Percentiles rank a stretch among this genome's conserved stretches.
phyloP scores from a whole-genome alignment of 2,888 invertebrate species.

The Melangyna quadrimaculata region DNA sequence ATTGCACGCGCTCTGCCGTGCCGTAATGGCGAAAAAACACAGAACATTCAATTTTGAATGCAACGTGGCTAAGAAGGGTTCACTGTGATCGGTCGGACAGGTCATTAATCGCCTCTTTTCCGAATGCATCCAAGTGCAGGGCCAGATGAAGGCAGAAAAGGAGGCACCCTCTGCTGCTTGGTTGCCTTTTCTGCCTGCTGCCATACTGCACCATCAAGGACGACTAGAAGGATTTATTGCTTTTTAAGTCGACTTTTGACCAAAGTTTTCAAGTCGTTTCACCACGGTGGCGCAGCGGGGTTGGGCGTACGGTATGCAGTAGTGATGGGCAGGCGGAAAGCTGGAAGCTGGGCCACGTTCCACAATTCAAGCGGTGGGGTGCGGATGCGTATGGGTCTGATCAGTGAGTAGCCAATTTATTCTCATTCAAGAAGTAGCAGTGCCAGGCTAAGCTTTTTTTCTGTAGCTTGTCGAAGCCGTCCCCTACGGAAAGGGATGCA shows the following conservation, averaged over 20 bases:
- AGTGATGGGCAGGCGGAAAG: not conserved
- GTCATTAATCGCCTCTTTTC: conserved; percentile 54
- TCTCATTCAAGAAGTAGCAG: conserved; percentile 45
- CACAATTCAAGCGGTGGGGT: conserved; percentile 10
- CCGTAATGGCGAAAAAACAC: conserved; percentile 18
- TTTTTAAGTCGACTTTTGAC: conserved; percentile 73
- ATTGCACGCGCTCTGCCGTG: conserved; percentile 2
- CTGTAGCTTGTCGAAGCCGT: not conserved
- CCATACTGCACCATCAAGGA: conserved; percentile 28
- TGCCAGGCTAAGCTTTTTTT: conserved; percentile 2
- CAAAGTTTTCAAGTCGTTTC: conserved; percentile 72
- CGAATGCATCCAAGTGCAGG: conserved; percentile 32
- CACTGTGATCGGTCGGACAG: conserved; percentile 61
- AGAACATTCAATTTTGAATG: conserved; percentile 51
- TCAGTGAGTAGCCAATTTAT: conserved; percentile 64
- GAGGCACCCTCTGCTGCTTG: not conserved
- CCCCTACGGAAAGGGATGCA: conserved; percentile 22
- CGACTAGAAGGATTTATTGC: conserved; percentile 68
- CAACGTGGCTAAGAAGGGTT: conserved; percentile 64
- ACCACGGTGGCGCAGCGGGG: too few relatives aligned
- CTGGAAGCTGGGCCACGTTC: not conserved
- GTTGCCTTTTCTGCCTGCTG: not conserved
- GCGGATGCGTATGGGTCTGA: conserved; percentile 42
- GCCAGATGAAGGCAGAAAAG: not conserved
- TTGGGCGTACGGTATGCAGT: not conserved